Evolutionary conservation across 1,140 invertebrate genomes (phyloP), one percentile per base, ranked within the genome.

Genomic region (Temnothorax nylanderi): DNA sequence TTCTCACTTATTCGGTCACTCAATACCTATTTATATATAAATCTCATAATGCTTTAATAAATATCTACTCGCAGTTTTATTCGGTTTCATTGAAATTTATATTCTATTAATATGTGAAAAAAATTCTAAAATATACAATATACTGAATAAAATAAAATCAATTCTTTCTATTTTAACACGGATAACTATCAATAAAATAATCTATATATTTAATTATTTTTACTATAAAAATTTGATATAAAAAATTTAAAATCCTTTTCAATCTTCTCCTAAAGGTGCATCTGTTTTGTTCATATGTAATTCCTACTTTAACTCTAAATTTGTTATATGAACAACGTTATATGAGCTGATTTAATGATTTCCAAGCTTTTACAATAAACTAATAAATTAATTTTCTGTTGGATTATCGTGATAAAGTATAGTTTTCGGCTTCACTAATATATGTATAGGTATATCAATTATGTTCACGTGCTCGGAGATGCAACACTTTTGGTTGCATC

Each of bases 401-500:
- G n/a, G 26, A 41, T 84, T 84, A 84, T 74, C 41, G 18, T 58
- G 32, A 75, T 82, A 82, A 60, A 75, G 18, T 37, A 18, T 5
- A 41, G 32, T 47, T 54, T 64, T 65, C 21, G 60, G 11, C 3
- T 2, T 2, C 26, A 34, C 37, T 65, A 32, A n/a, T 16, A 41
- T 21, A 34, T 11, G 3, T 41, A 41, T 41, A 41, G 0, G 3
- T 26, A 26, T 26, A 51, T 74, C 5, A 21, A 26, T 37, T 44
- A n/a, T 56, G 18, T 21, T 34, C 54, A 32, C 47, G 26, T 85
- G 44, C 34, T 41, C 41, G 16, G 3, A 26, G 49, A 65, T 65
- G 56, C 49, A 64, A 60, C 47, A 72, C 81, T 84, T 72, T 85
- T 26, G 16, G n/a, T n/a, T 26, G 21, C 47, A 86, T 64, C 87